Evolutionary conservation across 2,888 invertebrate species (phyloP).

Genomic region (Drosophila setosimentum): DNA sequence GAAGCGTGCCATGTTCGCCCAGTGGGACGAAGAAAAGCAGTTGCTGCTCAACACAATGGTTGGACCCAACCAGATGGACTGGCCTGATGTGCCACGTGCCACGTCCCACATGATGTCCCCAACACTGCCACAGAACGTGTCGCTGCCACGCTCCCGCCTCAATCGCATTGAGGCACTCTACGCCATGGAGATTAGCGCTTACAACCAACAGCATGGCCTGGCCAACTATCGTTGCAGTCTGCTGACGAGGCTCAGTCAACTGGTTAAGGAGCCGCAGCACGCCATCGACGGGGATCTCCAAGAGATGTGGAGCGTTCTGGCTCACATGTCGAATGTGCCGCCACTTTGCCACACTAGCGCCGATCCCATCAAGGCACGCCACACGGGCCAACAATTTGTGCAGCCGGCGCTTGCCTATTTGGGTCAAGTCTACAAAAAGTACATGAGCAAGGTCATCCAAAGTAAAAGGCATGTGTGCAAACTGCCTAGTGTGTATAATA

Average conservation of each 20-base stretch:
- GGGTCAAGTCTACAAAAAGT: slow-evolving; percentile 93
- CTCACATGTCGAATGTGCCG: slow-evolving; percentile 93
- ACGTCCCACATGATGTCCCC: slow-evolving; percentile 88
- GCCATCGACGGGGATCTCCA: slow-evolving; percentile 86
- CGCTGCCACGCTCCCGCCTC: slow-evolving; percentile 87
- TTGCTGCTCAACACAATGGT: slow-evolving; percentile 95
- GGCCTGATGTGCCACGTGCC: slow-evolving; percentile 88
- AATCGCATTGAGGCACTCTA: slow-evolving; percentile 92
- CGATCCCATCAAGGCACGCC: slow-evolving; percentile 91
- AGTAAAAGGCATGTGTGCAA: slow-evolving; percentile 92
- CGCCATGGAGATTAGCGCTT: slow-evolving; percentile 90
- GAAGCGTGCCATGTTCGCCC: slow-evolving; percentile 93
- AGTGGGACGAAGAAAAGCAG: slow-evolving; percentile 96
- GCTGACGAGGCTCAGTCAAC: slow-evolving; percentile 90
- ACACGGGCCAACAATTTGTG: slow-evolving; percentile 90
- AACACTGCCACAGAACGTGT: slow-evolving; percentile 86
- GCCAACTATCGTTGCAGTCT: slow-evolving; percentile 91
- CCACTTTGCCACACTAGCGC: slow-evolving; percentile 89
- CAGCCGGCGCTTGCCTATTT: slow-evolving; percentile 93
- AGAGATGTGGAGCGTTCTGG: slow-evolving; percentile 96
- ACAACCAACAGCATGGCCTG: slow-evolving; percentile 89
- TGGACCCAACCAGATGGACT: slow-evolving; percentile 92
- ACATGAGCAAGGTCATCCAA: slow-evolving; percentile 92
- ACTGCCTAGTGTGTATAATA: slow-evolving; percentile 93
- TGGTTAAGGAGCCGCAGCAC: slow-evolving; percentile 90